These are phyloP conservation scores for Hyphantria cunea DNA, from an alignment of 1,140 invertebrate species.

Conservation along the genomic window DNA sequence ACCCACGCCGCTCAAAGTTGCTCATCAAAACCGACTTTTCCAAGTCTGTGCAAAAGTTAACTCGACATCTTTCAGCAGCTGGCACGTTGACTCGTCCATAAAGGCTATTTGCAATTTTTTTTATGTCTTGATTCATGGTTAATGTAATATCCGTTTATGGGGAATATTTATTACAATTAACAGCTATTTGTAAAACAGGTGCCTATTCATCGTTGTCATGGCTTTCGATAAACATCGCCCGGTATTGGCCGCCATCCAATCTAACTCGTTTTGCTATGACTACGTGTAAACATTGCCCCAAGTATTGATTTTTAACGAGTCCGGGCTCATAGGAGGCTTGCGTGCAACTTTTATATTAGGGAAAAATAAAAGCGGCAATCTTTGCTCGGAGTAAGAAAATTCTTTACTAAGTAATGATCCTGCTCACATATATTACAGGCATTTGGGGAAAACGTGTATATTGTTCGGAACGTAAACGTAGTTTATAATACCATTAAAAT, in stretches of 20 bases:
- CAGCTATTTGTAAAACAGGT: conserved; percentile 41
- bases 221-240: conserved; percentile 40
- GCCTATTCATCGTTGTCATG: conserved; percentile 42
- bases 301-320: conserved; percentile 49
- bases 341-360: conserved; percentile 16
- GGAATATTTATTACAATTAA: conserved; percentile 34
- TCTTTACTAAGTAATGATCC: conserved; percentile 12
- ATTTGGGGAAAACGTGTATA: neutral
- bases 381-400: conserved; percentile 11
- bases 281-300: conserved; percentile 48
- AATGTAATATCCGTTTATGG: conserved; percentile 3
- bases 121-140: conserved; percentile 58
- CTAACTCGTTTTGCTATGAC: conserved; percentile 44
- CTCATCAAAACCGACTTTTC: conserved; percentile 97
- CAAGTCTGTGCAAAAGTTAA: conserved; percentile 94
- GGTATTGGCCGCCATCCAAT: conserved; percentile 44
- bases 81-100: conserved; percentile 57
- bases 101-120: conserved; percentile 51
- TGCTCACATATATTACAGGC: neutral
- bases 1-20: conserved; percentile 96
- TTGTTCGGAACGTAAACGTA: neutral
- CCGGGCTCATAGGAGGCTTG: conserved; percentile 15
- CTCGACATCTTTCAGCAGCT: conserved; percentile 78
- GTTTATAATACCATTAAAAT: neutral
- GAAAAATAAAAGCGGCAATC: conserved; percentile 18